Evolutionary conservation across 2,888 invertebrate species (phyloP), one percentile per base, ranked within the genome.

Genomic region (Eupsilia transversa): DNA sequence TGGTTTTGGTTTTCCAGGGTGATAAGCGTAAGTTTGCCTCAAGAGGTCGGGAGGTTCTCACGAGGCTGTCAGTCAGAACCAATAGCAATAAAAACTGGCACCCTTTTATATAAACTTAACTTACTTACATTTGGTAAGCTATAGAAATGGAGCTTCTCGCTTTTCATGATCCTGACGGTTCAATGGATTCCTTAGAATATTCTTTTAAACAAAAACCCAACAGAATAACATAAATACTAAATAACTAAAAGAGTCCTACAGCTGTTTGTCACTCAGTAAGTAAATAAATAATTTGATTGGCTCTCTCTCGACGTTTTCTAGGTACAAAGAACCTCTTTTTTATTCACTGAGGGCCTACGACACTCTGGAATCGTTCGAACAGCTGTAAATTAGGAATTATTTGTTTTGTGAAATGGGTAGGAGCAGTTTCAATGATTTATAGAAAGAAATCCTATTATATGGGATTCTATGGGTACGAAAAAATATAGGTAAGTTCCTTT

Each of bases 241-340:
- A 72, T 66, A 72, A 49, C 43, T 60, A 49, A 20, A 46, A 30
- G 35, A 67, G 52, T n/a, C 17, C 35, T 43, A 46, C 56, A 65
- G 56, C 69, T 59, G 56, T 82, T 82, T 70, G 56, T 68, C 52
- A 71, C 68, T 81, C 72, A 57, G 61, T 68, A 59, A 49, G 52
- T 46, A 71, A 79, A 82, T 79, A 82, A 82, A 69, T 82, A 72
- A 82, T 75, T 71, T 59, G 63, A 82, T 74, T 74, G 72, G 65
- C 20, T 56, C 30, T 54, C 35, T 68, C 66, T 38, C n/a, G 23
- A 12, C 57, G 20, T n/a, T 74, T 30, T n/a, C n/a, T n/a, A n/a
- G 23, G 54, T 49, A 72, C 63, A 82, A 43, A 64, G 20, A 67
- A 70, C 49, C 69, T 75, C 71, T 66, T 82, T 67, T 72, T 79